Evolutionary conservation across 1,140 invertebrate genomes (phyloP), one percentile per base, ranked within the genome.

Genomic region (Phortica variegata): DNA sequence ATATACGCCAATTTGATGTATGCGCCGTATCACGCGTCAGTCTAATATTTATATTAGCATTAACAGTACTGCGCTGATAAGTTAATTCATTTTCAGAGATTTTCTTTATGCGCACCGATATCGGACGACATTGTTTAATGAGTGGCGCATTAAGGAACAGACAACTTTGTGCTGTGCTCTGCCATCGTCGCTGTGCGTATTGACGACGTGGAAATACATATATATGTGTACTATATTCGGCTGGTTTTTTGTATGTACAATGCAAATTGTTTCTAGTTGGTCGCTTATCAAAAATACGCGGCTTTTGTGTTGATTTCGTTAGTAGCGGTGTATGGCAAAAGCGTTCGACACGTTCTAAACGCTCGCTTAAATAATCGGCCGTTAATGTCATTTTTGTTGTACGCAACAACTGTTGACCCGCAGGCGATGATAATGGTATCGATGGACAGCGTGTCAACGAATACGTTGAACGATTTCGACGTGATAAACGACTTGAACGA

Each of bases 391-490:
- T 61, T 51, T 82, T 82, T 1, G 80, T 79, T 10, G 79, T 78
- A 49, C 79, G 79, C 2, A 78, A 60, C 39, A 83, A 55, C 36
- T 77, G 63, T 10, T 82, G 65, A 8, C 81, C 81, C 23, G 80
- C 80, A n/a, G 81, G 81, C 15, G 81, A 83, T 2, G 81, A 82
- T 49, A 83, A 79, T 9, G 81, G 80, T 32, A 83, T 82, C 36
- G 75, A 74, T 12, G 79, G 58, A 49, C 75, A 81, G 32, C 79
- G 72, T 37, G 77, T 70, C 7, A 82, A 68, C 21, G 77, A 81
- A 31, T 79, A 71, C 13, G 76, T 65, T 26, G 75, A 68, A 17
- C 79, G 66, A 49, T 78, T 77, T 17, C 80, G 74, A 26, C 77
- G 56, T 2, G 80, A 77, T 15, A 73, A 59, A 33, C 79, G 61